Base-by-base conservation (phyloP, 2,888 invertebrate species). In the Lasius platythorax region DNA sequence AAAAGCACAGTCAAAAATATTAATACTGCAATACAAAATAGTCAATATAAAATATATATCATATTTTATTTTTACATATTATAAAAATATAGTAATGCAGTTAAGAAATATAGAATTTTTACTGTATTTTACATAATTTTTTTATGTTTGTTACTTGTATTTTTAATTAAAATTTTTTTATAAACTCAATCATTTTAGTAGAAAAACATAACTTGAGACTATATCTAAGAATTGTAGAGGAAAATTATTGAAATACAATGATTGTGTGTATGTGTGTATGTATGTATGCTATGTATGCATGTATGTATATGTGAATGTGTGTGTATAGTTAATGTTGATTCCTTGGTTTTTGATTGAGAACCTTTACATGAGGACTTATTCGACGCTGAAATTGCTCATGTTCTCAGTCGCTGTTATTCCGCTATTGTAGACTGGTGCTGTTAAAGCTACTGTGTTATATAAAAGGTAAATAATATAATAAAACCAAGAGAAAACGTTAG, bases 331-430 rank as follows among this genome's bases (percentile, higher is more conserved):
- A 15, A 4, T n/a, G 58, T 18, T 28, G n/a, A 58, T 28, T 73
- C 2, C 0, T 61, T 3, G 6, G 23, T 18, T 66, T 53, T 15
- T 37, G 40, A n/a, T 67, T 76, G 76, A 76, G 76, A 76, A 76
- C 74, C 74, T 75, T 43, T 46, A 73, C 9, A 46, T 30, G 30
- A n/a, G 6, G 28, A n/a, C 30, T 43, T n/a, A 53, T 8, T 43
- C 43, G 56, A 9, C 28, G 18, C 28, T 73, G 18, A 66, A 28
- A 50, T 75, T 50, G 6, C 5, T 46, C 23, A 18, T 12, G 12
- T 28, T 56, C n/a, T 8, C 15, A 37, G 64, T 66, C 28, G 28
- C 9, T 40, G 76, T 67, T 40, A 40, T 12, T 40, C 18, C n/a
- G 37, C 8, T 12, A 28, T 53, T 53, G 28, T 8, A 53, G 66